phyloP scores from a whole-genome alignment of 2,113 vertebrate genomes.

The Puffinus mauretanicus region DNA sequence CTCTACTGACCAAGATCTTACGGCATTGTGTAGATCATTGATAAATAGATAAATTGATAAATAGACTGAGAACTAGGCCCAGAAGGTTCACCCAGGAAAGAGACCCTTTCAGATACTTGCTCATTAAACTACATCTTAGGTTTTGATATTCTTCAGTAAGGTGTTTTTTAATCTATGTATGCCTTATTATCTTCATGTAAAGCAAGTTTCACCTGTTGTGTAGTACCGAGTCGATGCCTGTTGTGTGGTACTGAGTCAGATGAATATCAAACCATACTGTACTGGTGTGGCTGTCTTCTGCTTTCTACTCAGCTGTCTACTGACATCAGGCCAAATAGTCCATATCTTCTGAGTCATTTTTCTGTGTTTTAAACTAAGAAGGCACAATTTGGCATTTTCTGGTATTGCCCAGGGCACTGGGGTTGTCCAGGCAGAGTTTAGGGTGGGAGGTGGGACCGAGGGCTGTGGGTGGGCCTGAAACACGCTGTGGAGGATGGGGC shows the following conservation, averaged over 20 bases:
- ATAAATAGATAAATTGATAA: not conserved
- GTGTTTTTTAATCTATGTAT: not conserved
- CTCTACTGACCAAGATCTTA: not conserved
- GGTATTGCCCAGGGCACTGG: not conserved
- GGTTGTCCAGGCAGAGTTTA: not conserved
- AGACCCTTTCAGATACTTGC: not conserved
- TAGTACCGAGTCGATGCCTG: not conserved
- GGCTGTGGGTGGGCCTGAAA: not conserved
- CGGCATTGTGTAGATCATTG: accelerated
- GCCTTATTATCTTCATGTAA: not conserved
- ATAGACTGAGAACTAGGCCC: not conserved
- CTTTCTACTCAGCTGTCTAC: not conserved
- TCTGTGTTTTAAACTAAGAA: not conserved
- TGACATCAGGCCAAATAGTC: not conserved
- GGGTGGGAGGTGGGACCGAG: not conserved
- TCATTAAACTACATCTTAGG: not conserved
- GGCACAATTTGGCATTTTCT: not conserved
- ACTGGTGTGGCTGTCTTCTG: not conserved
- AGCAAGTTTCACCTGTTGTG: not conserved
- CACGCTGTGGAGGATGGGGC: not conserved
- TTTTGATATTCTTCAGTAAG: not conserved
- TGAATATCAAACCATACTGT: not conserved
- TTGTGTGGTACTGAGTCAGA: not conserved
- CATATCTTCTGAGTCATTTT: accelerated
- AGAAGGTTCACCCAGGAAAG: not conserved